A percentile compares a stretch with the other conserved stretches of the same genome.
Conservation (phyloP, 2,888 invertebrate species). For the Molanna angustata region DNA sequence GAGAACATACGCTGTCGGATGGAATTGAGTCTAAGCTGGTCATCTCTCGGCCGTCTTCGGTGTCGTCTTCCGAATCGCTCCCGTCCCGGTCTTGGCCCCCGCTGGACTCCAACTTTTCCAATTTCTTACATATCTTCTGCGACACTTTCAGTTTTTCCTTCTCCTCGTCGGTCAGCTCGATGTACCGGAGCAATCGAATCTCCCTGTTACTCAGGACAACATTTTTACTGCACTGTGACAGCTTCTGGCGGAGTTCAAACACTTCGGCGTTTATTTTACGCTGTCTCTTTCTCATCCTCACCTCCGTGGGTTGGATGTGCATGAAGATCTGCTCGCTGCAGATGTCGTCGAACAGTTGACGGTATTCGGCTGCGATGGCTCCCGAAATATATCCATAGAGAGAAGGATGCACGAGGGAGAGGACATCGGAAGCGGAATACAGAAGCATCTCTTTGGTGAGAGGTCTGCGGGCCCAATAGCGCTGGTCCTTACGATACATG, state of each 20-base stretch:
- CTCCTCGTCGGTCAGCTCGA: conserved; percentile 89
- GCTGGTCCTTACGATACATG: conserved; percentile 80
- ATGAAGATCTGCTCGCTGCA: conserved; percentile 85
- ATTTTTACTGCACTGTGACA: conserved; percentile 78
- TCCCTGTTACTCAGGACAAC: conserved; percentile 90
- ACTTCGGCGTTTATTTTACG: conserved; percentile 90
- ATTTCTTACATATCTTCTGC: conserved; percentile 87
- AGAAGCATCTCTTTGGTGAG: conserved; percentile 87
- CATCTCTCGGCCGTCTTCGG: conserved; percentile 72
- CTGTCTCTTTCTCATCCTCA: conserved; percentile 83
- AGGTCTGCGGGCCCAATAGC: conserved; percentile 87
- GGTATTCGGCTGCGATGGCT: conserved; percentile 69
- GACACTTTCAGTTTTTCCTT: conserved; percentile 88
- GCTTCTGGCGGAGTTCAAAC: conserved; percentile 77
- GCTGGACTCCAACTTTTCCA: conserved; percentile 83
- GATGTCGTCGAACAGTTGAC: conserved; percentile 73
- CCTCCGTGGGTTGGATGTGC: conserved; percentile 82
- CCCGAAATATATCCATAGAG: conserved; percentile 68
- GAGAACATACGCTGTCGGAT: conserved; percentile 73
- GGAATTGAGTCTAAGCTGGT: conserved; percentile 78
- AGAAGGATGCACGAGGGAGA: conserved; percentile 82
- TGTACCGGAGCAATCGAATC: conserved; percentile 81
- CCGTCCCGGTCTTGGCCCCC: conserved; percentile 73
- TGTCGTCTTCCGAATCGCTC: conserved; percentile 71
- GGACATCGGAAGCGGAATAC: conserved; percentile 86